These are phyloP conservation scores for Coenonympha arcania DNA, from an alignment of 2,888 invertebrate species.

Conservation along the genomic window DNA sequence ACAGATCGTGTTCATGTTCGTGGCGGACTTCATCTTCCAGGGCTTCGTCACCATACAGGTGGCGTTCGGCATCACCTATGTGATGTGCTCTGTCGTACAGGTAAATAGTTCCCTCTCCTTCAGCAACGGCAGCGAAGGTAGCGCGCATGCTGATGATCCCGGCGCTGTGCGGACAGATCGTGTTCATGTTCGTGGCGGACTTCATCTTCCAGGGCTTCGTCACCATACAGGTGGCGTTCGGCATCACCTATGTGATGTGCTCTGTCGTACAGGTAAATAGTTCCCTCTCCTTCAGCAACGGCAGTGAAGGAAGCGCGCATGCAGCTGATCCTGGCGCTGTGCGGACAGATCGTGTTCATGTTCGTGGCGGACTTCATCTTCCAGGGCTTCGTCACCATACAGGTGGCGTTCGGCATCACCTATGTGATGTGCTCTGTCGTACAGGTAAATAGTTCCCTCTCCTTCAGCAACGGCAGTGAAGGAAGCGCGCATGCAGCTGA, in stretches of 20 bases:
- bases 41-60: conserved; percentile 78
- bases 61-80: conserved; percentile 85
- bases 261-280: conserved; percentile 83
- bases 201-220: conserved; percentile 78
- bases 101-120: conserved; percentile 52
- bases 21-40: conserved; percentile 82
- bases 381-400: conserved; percentile 77
- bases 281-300: no score
- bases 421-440: conserved; percentile 85
- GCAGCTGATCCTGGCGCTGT: conserved; percentile 85
- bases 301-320: conserved; percentile 90
- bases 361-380: conserved; percentile 84
- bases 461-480: conserved; percentile 85
- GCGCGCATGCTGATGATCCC: conserved; percentile 87
- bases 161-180: conserved; percentile 88
- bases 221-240: conserved; percentile 82
- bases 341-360: conserved; percentile 89
- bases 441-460: no score
- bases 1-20: conserved; percentile 85
- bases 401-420: conserved; percentile 82
- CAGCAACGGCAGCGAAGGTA: conserved; percentile 87
- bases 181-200: conserved; percentile 87
- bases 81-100: conserved; percentile 83
- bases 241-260: conserved; percentile 84
- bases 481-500: conserved; percentile 87